These are phyloP conservation scores for Phytoseiulus persimilis DNA, from an alignment of 2,888 invertebrate genomes.

Conservation along the genomic window DNA sequence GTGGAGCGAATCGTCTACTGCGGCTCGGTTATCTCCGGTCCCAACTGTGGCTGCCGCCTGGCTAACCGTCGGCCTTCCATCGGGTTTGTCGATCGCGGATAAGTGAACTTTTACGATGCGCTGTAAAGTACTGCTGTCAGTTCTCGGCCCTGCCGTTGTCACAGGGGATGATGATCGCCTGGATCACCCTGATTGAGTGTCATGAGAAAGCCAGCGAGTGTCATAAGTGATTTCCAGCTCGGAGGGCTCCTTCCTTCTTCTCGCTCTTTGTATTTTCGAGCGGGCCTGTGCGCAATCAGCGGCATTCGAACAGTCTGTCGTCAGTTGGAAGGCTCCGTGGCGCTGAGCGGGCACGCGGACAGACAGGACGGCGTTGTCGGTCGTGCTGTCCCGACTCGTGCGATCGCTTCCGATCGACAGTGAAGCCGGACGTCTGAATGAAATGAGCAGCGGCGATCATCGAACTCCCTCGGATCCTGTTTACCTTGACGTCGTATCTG, in stretches of 20 bases:
- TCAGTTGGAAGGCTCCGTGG: neutral
- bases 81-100: neutral
- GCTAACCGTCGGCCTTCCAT: neutral
- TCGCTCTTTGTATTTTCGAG: neutral
- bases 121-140: neutral
- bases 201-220: neutral
- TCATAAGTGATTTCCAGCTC: neutral
- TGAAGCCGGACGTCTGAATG: neutral
- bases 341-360: neutral
- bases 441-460: neutral
- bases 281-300: neutral
- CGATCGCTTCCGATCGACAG: neutral
- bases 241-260: neutral
- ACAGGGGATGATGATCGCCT: neutral
- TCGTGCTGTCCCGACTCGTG: neutral
- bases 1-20: neutral
- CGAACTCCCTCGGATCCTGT: neutral
- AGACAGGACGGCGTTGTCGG: neutral
- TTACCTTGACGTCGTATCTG: neutral
- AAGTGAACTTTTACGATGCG: neutral
- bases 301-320: neutral
- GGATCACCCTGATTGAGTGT: neutral
- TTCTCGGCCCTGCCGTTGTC: neutral
- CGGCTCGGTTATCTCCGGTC: neutral
- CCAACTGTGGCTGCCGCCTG: neutral